phyloP scores from a whole-genome alignment of 2,888 invertebrate species.

The Neocrepidodera transversa region DNA sequence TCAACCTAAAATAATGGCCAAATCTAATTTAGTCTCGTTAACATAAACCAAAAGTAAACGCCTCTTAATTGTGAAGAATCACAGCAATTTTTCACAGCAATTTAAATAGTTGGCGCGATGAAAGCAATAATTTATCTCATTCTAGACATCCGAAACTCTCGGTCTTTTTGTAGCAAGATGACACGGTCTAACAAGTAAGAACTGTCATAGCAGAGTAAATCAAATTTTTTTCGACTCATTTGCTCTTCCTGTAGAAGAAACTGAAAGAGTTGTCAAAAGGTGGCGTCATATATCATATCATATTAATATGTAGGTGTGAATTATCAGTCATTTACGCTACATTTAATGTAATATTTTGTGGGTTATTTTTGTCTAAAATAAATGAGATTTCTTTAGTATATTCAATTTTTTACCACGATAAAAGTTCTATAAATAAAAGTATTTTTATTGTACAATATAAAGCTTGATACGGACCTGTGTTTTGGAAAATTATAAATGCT shows the following conservation, averaged over 20 bases:
- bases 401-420: too few relatives aligned
- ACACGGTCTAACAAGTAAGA: constrained; percentile 40
- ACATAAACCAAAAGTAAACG: constrained; percentile 50
- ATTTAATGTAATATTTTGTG: too few relatives aligned
- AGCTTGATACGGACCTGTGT: too few relatives aligned
- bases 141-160: constrained; percentile 28
- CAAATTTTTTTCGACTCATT: constrained; percentile 38
- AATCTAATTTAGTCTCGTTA: constrained; percentile 49
- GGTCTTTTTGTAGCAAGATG: constrained; percentile 38
- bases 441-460: too few relatives aligned
- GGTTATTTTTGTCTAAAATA: too few relatives aligned
- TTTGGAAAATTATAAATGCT: too few relatives aligned
- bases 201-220: constrained; percentile 37
- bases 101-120: constrained; percentile 52
- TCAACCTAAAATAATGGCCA: constrained; percentile 40
- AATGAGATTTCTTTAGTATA: too few relatives aligned
- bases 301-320: constrained; percentile 32
- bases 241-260: constrained; percentile 36
- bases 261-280: constrained; percentile 32
- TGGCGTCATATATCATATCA: constrained; percentile 11
- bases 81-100: constrained; percentile 54
- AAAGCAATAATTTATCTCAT: constrained; percentile 50
- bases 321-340: constrained; percentile 24
- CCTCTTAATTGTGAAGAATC: constrained; percentile 56
- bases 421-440: too few relatives aligned